Evolutionary conservation across 2,113 vertebrate species (phyloP).

Genomic region (Psilopsiagon aurifrons): DNA sequence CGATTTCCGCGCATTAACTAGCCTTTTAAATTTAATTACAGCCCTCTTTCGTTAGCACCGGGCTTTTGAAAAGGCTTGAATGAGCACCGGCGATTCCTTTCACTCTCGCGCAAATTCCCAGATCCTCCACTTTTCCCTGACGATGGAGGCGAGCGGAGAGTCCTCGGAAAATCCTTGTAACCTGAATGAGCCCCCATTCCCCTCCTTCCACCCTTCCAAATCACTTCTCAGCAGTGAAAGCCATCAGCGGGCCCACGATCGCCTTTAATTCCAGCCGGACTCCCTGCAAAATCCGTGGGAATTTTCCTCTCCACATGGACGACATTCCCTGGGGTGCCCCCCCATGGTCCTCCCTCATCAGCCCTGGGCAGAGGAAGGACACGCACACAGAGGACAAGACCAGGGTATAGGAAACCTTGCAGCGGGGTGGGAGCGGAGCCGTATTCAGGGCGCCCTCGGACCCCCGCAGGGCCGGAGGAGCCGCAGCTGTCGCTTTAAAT

Average conservation of each 20-base stretch:
- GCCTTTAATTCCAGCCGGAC: neutral
- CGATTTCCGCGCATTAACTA: conserved; percentile 4
- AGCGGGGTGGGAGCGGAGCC: neutral
- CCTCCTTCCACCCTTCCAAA: neutral
- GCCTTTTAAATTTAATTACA: neutral
- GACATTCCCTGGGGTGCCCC: neutral
- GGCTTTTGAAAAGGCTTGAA: neutral
- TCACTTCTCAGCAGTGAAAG: neutral
- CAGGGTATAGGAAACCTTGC: neutral
- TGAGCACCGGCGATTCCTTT: neutral
- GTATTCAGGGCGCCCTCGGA: neutral
- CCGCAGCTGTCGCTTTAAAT: neutral
- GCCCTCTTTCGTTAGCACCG: neutral
- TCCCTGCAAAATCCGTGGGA: conserved; percentile 14
- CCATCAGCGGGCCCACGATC: neutral
- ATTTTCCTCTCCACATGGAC: neutral
- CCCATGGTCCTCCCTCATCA: too few species aligned
- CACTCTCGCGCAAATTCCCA: neutral
- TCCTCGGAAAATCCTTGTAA: neutral
- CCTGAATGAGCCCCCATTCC: neutral
- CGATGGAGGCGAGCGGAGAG: neutral
- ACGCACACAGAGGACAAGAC: neutral
- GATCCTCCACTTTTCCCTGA: neutral
- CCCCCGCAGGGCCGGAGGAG: too few species aligned
- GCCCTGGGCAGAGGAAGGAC: too few species aligned